Evolutionary conservation across 2,888 invertebrate species (phyloP).

Genomic region (Notocelia uddmanniana): DNA sequence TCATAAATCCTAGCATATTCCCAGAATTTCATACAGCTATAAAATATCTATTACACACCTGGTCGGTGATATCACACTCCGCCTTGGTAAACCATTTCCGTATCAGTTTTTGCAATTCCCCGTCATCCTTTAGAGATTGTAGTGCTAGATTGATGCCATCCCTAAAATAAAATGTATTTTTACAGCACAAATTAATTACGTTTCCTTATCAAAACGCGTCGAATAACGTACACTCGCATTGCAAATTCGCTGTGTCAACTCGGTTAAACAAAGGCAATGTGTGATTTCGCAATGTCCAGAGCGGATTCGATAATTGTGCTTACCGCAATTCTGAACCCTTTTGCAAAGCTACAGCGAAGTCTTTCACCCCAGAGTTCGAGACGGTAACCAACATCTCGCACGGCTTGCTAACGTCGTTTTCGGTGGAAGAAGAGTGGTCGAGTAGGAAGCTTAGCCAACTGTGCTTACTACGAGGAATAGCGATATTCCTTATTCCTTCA

Average conservation of each 20-base stretch:
- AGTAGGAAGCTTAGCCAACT: constrained; percentile 63
- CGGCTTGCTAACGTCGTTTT: constrained; percentile 87
- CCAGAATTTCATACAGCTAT: too few species aligned
- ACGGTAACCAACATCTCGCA: constrained; percentile 98
- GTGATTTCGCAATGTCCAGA: constrained; percentile 45
- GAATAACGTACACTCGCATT: constrained; percentile 44
- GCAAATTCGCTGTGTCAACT: constrained; percentile 44
- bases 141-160: constrained; percentile 97
- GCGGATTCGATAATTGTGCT: constrained; percentile 49
- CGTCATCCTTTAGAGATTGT: constrained; percentile 94
- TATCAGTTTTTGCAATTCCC: constrained; percentile 95
- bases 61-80: constrained; percentile 60
- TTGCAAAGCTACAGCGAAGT: constrained; percentile 98
- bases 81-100: constrained; percentile 93
- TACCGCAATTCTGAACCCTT: constrained; percentile 96
- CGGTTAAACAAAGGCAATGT: constrained; percentile 45
- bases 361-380: constrained; percentile 86
- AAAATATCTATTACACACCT: constrained; percentile 51
- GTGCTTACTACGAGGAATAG: constrained; percentile 56
- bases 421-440: constrained; percentile 51
- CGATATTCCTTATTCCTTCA: constrained; percentile 49
- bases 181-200: constrained; percentile 25
- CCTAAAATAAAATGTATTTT: constrained; percentile 85
- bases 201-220: constrained; percentile 11
- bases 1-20: too few species aligned